Percentiles rank a stretch among this genome's conserved stretches.
phyloP scores from a whole-genome alignment of 1,140 invertebrate genomes.

The Sipha flava region DNA sequence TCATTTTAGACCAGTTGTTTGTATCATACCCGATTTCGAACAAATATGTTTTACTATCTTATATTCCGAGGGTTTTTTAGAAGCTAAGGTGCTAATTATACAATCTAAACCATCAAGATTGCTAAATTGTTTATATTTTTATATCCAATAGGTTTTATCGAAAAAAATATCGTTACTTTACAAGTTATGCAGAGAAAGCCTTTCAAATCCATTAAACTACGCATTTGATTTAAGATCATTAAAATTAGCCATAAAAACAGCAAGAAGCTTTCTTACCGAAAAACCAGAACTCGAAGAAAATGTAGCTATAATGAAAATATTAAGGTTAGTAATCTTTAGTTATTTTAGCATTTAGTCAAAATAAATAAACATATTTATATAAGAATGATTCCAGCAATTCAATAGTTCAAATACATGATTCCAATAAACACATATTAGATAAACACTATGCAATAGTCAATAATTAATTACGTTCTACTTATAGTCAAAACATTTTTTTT shows the following conservation, averaged over 20 bases:
- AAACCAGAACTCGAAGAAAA: constrained; percentile 65
- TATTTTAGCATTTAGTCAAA: too few relatives aligned
- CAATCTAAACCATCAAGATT: background rate
- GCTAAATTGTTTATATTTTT: background rate
- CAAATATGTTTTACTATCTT: constrained; percentile 84
- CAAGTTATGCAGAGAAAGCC: constrained; percentile 69
- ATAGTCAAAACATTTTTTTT: too few relatives aligned
- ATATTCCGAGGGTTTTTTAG: constrained; percentile 67
- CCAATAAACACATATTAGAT: too few relatives aligned
- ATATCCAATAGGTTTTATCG: constrained; percentile 53
- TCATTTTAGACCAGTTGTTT: constrained; percentile 79
- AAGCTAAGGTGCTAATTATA: constrained; percentile 34
- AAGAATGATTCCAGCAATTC: too few relatives aligned
- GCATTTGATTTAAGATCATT: constrained; percentile 82
- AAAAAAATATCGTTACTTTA: constrained; percentile 90
- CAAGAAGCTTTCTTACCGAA: constrained; percentile 70
- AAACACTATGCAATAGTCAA: too few relatives aligned
- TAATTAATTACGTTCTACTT: too few relatives aligned
- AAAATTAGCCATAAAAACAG: constrained; percentile 80
- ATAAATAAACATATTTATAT: too few relatives aligned
- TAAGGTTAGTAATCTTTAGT: constrained; percentile 85
- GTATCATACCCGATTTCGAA: constrained; percentile 79
- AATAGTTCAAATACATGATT: too few relatives aligned
- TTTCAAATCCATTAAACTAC: constrained; percentile 86
- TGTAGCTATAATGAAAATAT: constrained; percentile 75